Percentiles rank a stretch among this genome's conserved stretches.
Conservation (phyloP, 2,113 vertebrate genomes). For the Phocoena phocoena region DNA sequence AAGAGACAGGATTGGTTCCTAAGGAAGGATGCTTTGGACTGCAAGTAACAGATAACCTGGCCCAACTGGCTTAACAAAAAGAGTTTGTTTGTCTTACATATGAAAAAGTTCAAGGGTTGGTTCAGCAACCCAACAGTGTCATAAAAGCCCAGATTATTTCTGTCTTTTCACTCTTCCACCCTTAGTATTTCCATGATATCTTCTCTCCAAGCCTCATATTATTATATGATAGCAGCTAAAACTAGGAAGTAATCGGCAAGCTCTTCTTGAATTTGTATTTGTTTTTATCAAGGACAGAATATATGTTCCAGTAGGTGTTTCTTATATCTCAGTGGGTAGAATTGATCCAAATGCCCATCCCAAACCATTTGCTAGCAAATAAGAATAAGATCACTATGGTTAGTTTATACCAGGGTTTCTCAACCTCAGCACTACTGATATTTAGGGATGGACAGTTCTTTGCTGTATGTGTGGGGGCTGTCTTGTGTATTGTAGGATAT, state of each 20-base stretch:
- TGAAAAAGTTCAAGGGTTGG: background rate
- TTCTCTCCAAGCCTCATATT: background rate
- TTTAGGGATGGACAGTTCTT: background rate
- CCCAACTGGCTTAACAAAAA: background rate
- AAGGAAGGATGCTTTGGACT: background rate
- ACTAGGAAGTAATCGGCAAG: background rate
- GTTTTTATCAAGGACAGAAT: background rate
- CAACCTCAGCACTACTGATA: background rate
- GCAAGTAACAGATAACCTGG: background rate
- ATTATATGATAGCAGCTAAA: background rate
- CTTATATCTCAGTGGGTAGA: background rate
- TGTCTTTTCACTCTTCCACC: background rate
- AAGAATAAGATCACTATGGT: background rate
- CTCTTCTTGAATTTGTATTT: background rate
- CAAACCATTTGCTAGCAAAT: background rate
- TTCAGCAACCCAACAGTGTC: background rate
- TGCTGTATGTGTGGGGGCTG: background rate
- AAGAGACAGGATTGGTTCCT: background rate
- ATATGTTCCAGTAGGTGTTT: background rate
- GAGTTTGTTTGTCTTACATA: background rate
- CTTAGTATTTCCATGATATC: background rate
- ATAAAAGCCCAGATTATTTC: background rate
- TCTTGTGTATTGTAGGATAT: background rate
- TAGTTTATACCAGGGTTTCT: background rate
- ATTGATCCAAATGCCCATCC: background rate